Conservation (phyloP, 2,113 vertebrate genomes). For the Dipodomys spectabilis region DNA sequence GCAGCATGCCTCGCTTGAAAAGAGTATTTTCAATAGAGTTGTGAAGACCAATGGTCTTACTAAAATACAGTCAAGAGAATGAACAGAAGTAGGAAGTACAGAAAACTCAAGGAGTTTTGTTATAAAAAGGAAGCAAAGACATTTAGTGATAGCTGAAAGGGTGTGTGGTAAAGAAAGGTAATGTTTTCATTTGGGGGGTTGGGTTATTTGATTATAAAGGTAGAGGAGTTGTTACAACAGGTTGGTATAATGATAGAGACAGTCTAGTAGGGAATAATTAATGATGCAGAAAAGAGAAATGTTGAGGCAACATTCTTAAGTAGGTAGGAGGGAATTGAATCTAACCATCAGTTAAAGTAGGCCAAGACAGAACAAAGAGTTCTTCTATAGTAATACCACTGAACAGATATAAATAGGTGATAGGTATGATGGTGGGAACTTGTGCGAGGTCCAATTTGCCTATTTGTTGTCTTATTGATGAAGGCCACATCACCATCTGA, state of each 20-base stretch:
- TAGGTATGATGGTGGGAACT: not conserved
- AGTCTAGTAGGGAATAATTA: not conserved
- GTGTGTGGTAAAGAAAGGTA: not conserved
- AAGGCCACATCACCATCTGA: not conserved
- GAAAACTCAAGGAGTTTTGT: not conserved
- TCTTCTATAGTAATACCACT: not conserved
- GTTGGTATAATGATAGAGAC: not conserved
- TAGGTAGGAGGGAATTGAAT: not conserved
- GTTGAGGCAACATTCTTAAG: not conserved
- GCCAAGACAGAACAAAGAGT: not conserved
- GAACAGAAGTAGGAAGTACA: not conserved
- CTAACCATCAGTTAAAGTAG: not conserved
- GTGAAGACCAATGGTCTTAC: not conserved
- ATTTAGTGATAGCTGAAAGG: not conserved
- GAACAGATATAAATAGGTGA: not conserved
- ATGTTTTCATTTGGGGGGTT: not conserved
- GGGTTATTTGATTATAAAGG: not conserved
- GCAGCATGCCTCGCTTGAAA: too few species aligned
- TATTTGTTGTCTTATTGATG: not conserved
- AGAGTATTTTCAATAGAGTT: not conserved
- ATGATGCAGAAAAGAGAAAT: slow-evolving; percentile 2
- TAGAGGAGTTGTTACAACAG: not conserved
- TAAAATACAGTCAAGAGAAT: not conserved
- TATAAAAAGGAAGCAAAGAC: not conserved
- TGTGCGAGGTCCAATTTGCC: not conserved